phyloP scores from a whole-genome alignment of 2,113 vertebrate genomes.

The Polypterus senegalus region DNA sequence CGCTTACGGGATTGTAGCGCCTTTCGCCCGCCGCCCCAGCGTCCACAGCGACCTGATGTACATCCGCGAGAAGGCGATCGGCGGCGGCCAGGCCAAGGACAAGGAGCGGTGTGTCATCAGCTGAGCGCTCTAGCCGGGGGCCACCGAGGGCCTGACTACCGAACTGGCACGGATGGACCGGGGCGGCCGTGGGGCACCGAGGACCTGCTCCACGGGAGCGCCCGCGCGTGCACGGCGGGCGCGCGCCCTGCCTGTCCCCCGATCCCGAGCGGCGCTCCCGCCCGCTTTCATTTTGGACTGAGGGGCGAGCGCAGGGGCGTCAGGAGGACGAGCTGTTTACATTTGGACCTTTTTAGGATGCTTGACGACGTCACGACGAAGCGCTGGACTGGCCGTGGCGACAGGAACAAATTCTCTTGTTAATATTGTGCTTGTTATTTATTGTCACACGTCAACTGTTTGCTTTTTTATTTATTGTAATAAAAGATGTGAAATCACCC shows the following conservation, averaged over 20 bases:
- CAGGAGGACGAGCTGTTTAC: slow-evolving; percentile 20
- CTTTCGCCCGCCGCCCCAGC: slow-evolving; percentile 84
- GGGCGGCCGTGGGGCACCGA: neutral
- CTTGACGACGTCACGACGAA: no score
- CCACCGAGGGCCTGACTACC: no score
- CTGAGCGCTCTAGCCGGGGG: slow-evolving; percentile 34
- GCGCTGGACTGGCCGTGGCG: no score
- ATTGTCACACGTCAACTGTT: no score
- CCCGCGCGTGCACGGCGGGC: slow-evolving; percentile 9
- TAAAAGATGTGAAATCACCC: no score
- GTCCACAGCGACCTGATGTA: slow-evolving; percentile 97
- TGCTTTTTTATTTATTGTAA: no score
- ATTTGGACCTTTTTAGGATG: neutral
- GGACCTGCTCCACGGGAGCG: no score
- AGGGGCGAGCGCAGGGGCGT: slow-evolving; percentile 6
- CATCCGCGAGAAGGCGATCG: slow-evolving; percentile 80
- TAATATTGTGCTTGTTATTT: no score
- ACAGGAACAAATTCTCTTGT: slow-evolving; percentile 40
- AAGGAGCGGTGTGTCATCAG: slow-evolving; percentile 87
- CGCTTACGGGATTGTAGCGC: slow-evolving; percentile 81
- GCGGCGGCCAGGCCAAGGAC: slow-evolving; percentile 67
- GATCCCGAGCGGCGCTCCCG: neutral
- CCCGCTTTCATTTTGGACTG: no score
- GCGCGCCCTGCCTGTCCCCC: slow-evolving; percentile 4
- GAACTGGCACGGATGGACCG: neutral